phyloP scores from a whole-genome alignment of 1,140 invertebrate genomes.

The Palaemon carinicauda region DNA sequence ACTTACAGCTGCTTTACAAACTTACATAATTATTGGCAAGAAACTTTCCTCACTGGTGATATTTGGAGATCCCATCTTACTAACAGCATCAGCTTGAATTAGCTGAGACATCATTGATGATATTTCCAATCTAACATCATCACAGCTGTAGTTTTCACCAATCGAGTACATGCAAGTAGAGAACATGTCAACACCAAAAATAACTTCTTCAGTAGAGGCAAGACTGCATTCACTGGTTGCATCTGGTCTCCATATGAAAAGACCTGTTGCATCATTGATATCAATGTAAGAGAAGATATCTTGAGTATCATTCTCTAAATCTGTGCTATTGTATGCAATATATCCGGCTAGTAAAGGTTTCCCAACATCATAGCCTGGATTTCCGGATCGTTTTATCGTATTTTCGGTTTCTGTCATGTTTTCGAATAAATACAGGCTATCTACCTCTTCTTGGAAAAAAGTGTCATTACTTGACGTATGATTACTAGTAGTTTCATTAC shows the following conservation, averaged over 20 bases:
- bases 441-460: not conserved
- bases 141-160: not conserved
- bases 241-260: constrained; percentile 35
- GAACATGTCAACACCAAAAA: constrained; percentile 31
- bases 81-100: constrained; percentile 18
- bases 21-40: constrained; percentile 32
- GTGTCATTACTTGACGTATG: not conserved
- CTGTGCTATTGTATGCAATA: constrained; percentile 5
- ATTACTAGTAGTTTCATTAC: not conserved
- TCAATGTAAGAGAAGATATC: not conserved
- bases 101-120: not conserved
- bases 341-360: constrained; percentile 28
- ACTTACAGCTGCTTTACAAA: not conserved
- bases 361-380: constrained; percentile 15
- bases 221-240: constrained; percentile 5
- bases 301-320: not conserved
- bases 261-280: constrained; percentile 17
- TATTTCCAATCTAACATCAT: not conserved
- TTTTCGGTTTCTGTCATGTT: too few relatives aligned
- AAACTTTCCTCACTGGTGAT: constrained; percentile 14
- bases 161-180: constrained; percentile 20
- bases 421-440: not conserved
- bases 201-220: not conserved
- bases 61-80: constrained; percentile 35
- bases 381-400: constrained; percentile 23